Evolutionary conservation across 2,888 invertebrate species (phyloP).

Genomic region (Perithous albicinctus): DNA sequence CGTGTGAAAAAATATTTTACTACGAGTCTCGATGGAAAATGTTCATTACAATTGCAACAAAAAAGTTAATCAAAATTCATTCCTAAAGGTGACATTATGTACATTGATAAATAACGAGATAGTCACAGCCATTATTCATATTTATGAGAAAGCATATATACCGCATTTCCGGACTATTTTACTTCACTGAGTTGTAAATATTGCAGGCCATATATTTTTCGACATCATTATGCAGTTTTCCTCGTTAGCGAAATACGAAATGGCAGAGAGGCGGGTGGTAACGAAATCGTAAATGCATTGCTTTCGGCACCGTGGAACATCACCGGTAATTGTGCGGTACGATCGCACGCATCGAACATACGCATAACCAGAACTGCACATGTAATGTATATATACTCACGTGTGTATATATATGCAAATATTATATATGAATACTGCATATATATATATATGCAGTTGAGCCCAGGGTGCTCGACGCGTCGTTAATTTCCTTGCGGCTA

Average conservation of each 20-base stretch:
- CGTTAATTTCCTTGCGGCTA: constrained; percentile 42
- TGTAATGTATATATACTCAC: constrained; percentile 5
- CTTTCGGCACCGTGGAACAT: constrained; percentile 16
- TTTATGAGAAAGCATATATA: background rate
- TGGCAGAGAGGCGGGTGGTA: background rate
- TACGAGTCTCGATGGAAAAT: too few species aligned
- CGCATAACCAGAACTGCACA: background rate
- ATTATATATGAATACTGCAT: too few species aligned
- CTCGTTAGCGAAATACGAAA: constrained; percentile 14
- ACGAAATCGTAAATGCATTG: constrained; percentile 24
- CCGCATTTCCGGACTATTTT: background rate
- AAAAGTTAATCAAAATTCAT: too few species aligned
- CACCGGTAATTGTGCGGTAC: constrained; percentile 29
- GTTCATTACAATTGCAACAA: too few species aligned
- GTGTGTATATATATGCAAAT: background rate
- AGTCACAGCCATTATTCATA: too few species aligned
- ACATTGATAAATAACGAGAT: too few species aligned
- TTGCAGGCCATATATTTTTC: background rate
- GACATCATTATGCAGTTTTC: constrained; percentile 2
- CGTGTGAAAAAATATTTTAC: too few species aligned
- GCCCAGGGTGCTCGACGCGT: constrained; percentile 30
- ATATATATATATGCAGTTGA: background rate
- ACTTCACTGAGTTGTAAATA: background rate
- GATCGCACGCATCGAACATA: constrained; percentile 37
- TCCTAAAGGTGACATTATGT: too few species aligned